These are phyloP conservation scores for Cardinalis cardinalis DNA, from an alignment of 2,113 vertebrate species.

Conservation along the genomic window DNA sequence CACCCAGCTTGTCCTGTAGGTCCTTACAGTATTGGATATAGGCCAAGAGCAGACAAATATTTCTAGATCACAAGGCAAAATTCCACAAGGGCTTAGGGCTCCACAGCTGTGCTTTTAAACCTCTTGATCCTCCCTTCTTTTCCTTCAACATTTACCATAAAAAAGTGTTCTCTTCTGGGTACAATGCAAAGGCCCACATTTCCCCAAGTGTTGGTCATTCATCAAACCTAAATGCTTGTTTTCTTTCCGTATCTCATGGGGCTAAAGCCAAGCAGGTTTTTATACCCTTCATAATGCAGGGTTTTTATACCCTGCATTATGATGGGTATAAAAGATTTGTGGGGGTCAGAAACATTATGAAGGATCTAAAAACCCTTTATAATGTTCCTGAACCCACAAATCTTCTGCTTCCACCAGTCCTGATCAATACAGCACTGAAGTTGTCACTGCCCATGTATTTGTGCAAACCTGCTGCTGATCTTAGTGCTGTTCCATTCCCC, in stretches of 20 bases:
- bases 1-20: not conserved
- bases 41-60: not conserved
- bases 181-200: not conserved
- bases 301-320: too few relatives aligned
- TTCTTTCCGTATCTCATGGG: slow-evolving; percentile 11
- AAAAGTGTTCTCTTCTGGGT: not conserved
- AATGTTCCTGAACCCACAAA: slow-evolving; percentile 40
- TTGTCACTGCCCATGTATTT: not conserved
- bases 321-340: too few relatives aligned
- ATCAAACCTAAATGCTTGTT: not conserved
- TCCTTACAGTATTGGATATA: not conserved
- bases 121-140: not conserved
- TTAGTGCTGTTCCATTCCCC: not conserved
- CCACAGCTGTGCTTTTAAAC: not conserved
- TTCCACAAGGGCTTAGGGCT: not conserved
- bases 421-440: slow-evolving; percentile 46
- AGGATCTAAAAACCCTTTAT: not conserved
- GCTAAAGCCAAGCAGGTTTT: slow-evolving; percentile 27
- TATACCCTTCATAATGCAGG: slow-evolving; percentile 7
- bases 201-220: not conserved
- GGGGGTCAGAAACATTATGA: too few relatives aligned
- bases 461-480: not conserved
- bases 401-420: not conserved
- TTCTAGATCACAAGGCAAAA: not conserved
- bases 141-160: not conserved